Conservation (phyloP, 1,140 invertebrate genomes). For the Fopius arisanus region DNA sequence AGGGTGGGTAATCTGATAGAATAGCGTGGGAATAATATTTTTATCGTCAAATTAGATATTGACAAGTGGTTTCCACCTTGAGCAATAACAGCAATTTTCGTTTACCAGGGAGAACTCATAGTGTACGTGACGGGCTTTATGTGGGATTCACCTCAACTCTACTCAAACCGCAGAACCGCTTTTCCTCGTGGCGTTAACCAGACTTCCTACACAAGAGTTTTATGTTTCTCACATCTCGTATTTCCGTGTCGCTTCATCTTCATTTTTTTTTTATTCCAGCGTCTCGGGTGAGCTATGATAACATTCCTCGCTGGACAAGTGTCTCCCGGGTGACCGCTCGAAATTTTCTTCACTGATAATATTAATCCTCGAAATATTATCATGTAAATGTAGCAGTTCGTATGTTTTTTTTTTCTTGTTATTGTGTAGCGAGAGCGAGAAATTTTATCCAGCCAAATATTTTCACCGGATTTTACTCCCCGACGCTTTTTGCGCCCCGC, state of each 20-base stretch:
- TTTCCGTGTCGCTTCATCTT: neutral
- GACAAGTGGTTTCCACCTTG: neutral
- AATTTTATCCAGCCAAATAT: constrained; percentile 6
- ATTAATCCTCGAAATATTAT: no score
- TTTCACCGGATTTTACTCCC: neutral
- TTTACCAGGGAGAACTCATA: neutral
- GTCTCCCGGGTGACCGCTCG: neutral
- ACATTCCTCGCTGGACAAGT: neutral
- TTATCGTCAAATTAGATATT: neutral
- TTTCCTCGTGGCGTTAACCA: neutral
- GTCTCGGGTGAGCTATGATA: neutral
- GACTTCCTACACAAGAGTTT: constrained; percentile 6
- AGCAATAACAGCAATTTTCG: constrained; percentile 1
- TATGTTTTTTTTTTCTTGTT: no score
- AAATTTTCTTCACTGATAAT: no score
- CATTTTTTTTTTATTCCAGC: neutral
- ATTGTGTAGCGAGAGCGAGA: no score
- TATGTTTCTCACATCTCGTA: constrained; percentile 7
- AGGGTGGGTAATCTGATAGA: neutral
- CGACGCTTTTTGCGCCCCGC: neutral
- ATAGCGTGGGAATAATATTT: neutral
- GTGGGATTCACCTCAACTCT: neutral
- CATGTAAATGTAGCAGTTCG: no score
- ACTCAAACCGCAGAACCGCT: neutral
- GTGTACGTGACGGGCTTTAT: constrained; percentile 10